Evolutionary conservation across 2,113 vertebrate species (phyloP).

Genomic region (Oryzias woworae): DNA sequence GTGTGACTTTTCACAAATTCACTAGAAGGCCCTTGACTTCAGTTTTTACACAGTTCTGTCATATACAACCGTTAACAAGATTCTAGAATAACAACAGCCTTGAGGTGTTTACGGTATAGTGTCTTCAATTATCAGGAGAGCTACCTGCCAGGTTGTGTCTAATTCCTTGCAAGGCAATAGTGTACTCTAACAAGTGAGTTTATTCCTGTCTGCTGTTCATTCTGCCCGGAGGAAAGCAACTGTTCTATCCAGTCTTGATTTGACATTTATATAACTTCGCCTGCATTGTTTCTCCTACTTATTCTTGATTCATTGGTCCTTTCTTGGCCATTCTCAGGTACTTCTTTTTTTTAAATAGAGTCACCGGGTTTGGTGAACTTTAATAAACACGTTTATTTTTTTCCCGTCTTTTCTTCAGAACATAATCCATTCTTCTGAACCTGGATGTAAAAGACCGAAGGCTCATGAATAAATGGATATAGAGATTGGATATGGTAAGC

Average conservation of each 20-base stretch:
- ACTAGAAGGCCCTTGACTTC: conserved; percentile 45
- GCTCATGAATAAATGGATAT: no score
- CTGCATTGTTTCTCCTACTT: conserved; percentile 9
- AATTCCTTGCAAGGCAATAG: conserved; percentile 66
- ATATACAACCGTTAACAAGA: conserved; percentile 69
- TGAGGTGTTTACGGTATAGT: conserved; percentile 70
- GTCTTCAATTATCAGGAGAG: conserved; percentile 75
- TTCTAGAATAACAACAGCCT: conserved; percentile 71
- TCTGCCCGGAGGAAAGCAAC: conserved; percentile 46
- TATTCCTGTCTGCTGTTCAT: conserved; percentile 58
- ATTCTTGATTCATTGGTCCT: background rate
- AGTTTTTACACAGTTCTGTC: conserved; percentile 58
- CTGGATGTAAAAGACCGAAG: background rate
- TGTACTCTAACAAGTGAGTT: conserved; percentile 69
- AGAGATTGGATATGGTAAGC: no score
- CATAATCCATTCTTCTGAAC: conserved; percentile 15
- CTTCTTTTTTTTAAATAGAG: conserved; percentile 9
- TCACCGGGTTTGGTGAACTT: conserved; percentile 27
- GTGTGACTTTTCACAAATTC: conserved; percentile 36
- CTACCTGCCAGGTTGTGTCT: conserved; percentile 68
- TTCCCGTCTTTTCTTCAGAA: conserved; percentile 13
- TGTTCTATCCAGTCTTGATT: conserved; percentile 50
- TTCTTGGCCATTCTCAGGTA: conserved; percentile 15
- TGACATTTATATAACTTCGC: conserved; percentile 41
- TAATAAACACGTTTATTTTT: conserved; percentile 15